phyloP scores from a whole-genome alignment of 1,140 invertebrate species.

The Stegodyphus mimosarum region DNA sequence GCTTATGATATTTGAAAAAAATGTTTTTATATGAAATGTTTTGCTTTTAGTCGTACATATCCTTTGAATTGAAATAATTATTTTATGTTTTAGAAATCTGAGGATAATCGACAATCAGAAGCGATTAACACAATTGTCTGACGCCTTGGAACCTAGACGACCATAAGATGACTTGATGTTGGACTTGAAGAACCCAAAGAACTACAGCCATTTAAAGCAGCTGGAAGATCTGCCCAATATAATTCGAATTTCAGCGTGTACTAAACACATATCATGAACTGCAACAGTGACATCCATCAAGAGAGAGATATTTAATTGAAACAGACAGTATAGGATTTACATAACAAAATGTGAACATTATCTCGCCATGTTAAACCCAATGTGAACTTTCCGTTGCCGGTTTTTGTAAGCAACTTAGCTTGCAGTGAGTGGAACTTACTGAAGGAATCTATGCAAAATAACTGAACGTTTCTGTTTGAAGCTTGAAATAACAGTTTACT shows the following conservation, averaged over 20 bases:
- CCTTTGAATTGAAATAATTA: too few species aligned
- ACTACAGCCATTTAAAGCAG: neutral
- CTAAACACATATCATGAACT: neutral
- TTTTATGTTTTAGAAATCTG: slow-evolving; percentile 66
- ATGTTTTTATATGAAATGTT: neutral
- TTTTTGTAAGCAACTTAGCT: neutral
- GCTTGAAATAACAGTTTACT: neutral
- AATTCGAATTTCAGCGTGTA: neutral
- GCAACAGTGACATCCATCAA: neutral
- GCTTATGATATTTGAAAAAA: slow-evolving; percentile 21
- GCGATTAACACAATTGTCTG: slow-evolving; percentile 71
- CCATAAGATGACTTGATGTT: slow-evolving; percentile 52
- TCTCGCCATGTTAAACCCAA: neutral
- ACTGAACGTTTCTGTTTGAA: neutral
- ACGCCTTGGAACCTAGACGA: slow-evolving; percentile 70
- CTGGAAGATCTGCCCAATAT: neutral
- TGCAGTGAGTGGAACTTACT: neutral
- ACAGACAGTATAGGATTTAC: neutral
- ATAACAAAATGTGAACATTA: neutral
- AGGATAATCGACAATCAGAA: slow-evolving; percentile 73
- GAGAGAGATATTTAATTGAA: neutral
- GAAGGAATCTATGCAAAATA: neutral
- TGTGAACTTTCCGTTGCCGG: too few species aligned
- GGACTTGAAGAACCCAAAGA: neutral
- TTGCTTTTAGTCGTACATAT: neutral